Conservation (phyloP, 2,113 vertebrate species). For the Marmota flaviventris region DNA sequence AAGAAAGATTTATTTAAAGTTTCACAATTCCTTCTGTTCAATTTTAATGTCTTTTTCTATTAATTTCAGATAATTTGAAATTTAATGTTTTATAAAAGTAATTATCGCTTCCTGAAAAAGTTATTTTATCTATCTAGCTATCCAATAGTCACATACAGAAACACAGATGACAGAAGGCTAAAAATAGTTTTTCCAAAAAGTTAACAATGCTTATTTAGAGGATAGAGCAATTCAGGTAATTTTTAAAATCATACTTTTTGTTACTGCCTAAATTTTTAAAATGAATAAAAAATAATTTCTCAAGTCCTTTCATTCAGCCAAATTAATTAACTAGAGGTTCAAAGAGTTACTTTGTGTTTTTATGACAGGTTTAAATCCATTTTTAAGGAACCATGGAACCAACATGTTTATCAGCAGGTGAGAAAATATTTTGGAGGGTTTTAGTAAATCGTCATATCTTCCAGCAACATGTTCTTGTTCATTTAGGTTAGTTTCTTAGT, state of each 20-base stretch:
- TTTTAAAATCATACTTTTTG: not conserved
- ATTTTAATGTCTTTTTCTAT: not conserved
- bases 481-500: not conserved
- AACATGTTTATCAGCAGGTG: not conserved
- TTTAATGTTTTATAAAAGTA: not conserved
- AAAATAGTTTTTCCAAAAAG: not conserved
- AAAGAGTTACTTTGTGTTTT: not conserved
- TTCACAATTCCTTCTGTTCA: not conserved
- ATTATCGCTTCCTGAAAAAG: not conserved
- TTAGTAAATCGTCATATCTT: not conserved
- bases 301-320: not conserved
- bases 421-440: not conserved
- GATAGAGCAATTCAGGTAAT: not conserved
- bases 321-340: not conserved
- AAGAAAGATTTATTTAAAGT: conserved; percentile 2
- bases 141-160: not conserved
- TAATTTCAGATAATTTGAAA: not conserved
- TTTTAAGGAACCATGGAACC: not conserved
- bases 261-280: not conserved
- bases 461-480: not conserved
- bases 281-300: not conserved
- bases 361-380: not conserved
- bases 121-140: not conserved
- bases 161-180: not conserved
- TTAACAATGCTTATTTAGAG: not conserved